A percentile compares a stretch with the other conserved stretches of the same genome.
Evolutionary conservation across 2,888 invertebrate genomes (phyloP).

Genomic region (Bedellia somnulentella): DNA sequence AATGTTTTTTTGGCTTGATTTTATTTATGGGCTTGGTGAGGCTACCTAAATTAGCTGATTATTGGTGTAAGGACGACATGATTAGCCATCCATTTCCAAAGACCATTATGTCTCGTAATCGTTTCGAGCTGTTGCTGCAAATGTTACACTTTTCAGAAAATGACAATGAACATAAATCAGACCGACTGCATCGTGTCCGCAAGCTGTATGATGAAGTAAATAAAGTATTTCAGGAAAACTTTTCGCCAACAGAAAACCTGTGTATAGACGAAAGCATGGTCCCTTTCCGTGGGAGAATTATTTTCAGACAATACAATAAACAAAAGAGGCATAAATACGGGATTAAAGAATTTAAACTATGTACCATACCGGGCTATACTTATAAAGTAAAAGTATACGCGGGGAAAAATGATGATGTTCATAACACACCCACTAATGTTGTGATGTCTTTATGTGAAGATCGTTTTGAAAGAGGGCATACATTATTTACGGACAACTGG

Average conservation of each 20-base stretch:
- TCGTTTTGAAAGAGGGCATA: conserved; percentile 15
- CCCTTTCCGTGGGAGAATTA: conserved; percentile 16
- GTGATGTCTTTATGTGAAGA: conserved; percentile 16
- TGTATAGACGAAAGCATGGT: conserved; percentile 18
- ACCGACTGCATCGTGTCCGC: conserved; percentile 14
- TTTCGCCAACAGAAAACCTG: conserved; percentile 13
- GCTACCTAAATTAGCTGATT: conserved; percentile 15
- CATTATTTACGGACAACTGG: conserved; percentile 16
- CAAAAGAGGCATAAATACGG: conserved; percentile 15
- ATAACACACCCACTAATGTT: conserved; percentile 15
- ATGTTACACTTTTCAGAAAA: conserved; percentile 19
- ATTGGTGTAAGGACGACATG: conserved; percentile 16
- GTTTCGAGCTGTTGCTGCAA: conserved; percentile 16
- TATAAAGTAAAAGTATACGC: conserved; percentile 14
- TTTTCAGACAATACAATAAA: conserved; percentile 12
- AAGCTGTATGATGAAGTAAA: conserved; percentile 15
- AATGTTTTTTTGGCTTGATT: conserved; percentile 15
- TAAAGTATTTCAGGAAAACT: conserved; percentile 12
- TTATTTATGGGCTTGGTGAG: conserved; percentile 18
- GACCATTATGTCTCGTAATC: conserved; percentile 15
- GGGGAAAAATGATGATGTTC: conserved; percentile 15
- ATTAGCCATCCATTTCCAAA: conserved; percentile 14
- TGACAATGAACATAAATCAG: conserved; percentile 14
- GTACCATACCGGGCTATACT: conserved; percentile 16
- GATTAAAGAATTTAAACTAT: conserved; percentile 12